These are phyloP conservation scores for pig (Sus scrofa) DNA, from an alignment of 2,113 vertebrate genomes.

Conservation along the genomic window DNA sequence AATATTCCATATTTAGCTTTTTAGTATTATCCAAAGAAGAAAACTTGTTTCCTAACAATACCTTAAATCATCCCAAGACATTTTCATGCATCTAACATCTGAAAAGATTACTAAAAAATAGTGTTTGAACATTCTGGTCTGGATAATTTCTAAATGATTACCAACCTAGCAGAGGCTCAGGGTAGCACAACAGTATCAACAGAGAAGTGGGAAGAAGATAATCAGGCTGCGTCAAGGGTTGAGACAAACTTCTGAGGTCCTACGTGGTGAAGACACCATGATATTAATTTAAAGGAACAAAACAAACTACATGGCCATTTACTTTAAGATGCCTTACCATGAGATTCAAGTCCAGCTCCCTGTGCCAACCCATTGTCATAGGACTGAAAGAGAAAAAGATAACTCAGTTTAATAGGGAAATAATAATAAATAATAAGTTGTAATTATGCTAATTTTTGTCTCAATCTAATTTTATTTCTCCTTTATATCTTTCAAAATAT, in stretches of 20 bases:
- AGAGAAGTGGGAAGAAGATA: background rate
- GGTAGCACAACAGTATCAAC: background rate
- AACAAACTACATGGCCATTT: slow-evolving; percentile 25
- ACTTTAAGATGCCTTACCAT: slow-evolving; percentile 91
- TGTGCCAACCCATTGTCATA: slow-evolving; percentile 98
- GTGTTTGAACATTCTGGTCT: background rate
- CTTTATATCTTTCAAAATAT: slow-evolving; percentile 42
- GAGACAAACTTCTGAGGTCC: background rate
- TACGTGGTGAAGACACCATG: background rate
- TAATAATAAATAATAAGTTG: background rate
- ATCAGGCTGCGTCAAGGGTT: background rate
- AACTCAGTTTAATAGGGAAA: slow-evolving; percentile 60
- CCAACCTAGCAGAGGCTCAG: background rate
- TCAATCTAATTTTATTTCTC: background rate
- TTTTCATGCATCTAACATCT: background rate
- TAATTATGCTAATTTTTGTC: background rate
- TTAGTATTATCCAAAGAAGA: slow-evolving; percentile 40
- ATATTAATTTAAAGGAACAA: slow-evolving; percentile 7
- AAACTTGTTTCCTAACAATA: slow-evolving; percentile 18
- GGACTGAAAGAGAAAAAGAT: slow-evolving; percentile 89
- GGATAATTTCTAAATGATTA: slow-evolving; percentile 3
- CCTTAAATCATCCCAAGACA: slow-evolving; percentile 16
- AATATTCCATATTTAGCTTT: slow-evolving; percentile 9
- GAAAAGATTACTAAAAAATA: slow-evolving; percentile 38
- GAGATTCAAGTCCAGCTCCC: slow-evolving; percentile 97